Conservation (phyloP, 2,888 invertebrate species). For the Drosophila anomalipes region DNA sequence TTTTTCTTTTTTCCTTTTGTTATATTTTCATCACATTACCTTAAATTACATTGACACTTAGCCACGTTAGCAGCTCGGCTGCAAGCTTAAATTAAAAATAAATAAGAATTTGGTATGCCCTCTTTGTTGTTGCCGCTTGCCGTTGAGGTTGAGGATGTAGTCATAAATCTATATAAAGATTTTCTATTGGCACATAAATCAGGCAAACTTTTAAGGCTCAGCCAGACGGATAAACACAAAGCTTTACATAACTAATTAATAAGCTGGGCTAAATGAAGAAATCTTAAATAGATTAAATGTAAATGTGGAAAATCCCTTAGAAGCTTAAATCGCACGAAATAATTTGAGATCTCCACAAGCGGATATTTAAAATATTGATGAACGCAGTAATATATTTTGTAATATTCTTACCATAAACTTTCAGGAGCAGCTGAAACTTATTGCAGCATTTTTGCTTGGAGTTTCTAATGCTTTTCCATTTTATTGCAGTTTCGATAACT, state of each 20-base stretch:
- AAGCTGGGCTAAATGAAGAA: background rate
- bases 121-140: background rate
- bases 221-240: background rate
- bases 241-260: conserved; percentile 17
- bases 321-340: background rate
- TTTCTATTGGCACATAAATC: conserved; percentile 43
- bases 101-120: background rate
- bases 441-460: background rate
- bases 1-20: conserved; percentile 17
- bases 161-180: conserved; percentile 3
- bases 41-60: conserved; percentile 59
- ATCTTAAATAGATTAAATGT: background rate
- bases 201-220: background rate
- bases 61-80: conserved; percentile 18
- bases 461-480: conserved; percentile 10
- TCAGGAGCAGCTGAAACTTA: conserved; percentile 3
- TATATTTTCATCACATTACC: conserved; percentile 57
- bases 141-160: background rate
- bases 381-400: background rate
- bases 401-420: background rate
- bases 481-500: conserved; percentile 35
- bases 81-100: conserved; percentile 13
- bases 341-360: background rate
- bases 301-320: background rate
- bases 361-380: background rate